Conservation (phyloP, 2,113 vertebrate genomes). For the Smithornis capensis region DNA sequence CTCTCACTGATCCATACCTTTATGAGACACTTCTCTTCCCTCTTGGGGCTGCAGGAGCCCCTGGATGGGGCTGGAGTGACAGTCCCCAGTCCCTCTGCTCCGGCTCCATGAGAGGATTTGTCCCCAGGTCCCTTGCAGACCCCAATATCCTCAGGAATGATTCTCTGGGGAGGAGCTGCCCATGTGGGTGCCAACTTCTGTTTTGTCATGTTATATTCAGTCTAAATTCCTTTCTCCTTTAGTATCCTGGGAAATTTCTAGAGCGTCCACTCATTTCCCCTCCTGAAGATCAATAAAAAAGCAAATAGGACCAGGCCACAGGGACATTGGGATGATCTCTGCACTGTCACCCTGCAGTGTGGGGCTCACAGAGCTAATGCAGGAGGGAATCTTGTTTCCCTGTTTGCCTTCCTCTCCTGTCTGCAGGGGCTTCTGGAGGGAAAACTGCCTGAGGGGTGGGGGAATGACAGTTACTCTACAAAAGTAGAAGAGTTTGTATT, state of each 20-base stretch:
- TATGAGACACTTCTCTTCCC: background rate
- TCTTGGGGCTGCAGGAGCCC: background rate
- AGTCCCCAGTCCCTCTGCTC: background rate
- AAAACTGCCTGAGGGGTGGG: background rate
- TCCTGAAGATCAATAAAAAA: background rate
- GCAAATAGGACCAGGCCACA: background rate
- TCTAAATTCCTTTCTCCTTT: background rate
- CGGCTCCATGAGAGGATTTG: background rate
- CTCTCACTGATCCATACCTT: background rate
- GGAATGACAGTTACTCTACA: background rate
- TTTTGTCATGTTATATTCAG: background rate
- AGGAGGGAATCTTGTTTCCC: background rate
- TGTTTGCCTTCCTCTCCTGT: background rate
- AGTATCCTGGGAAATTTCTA: background rate
- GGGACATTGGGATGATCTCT: background rate
- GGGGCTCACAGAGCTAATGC: background rate
- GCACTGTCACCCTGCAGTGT: fast-evolving
- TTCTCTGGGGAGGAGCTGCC: background rate
- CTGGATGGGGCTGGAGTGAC: background rate
- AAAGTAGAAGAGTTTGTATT: background rate
- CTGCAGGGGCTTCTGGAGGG: background rate
- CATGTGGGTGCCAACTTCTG: background rate
- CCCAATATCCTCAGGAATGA: background rate
- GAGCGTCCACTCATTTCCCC: background rate
- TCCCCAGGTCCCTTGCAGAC: background rate